Evolutionary conservation across 2,113 vertebrate genomes (phyloP).

Genomic region (Stercorarius parasiticus): DNA sequence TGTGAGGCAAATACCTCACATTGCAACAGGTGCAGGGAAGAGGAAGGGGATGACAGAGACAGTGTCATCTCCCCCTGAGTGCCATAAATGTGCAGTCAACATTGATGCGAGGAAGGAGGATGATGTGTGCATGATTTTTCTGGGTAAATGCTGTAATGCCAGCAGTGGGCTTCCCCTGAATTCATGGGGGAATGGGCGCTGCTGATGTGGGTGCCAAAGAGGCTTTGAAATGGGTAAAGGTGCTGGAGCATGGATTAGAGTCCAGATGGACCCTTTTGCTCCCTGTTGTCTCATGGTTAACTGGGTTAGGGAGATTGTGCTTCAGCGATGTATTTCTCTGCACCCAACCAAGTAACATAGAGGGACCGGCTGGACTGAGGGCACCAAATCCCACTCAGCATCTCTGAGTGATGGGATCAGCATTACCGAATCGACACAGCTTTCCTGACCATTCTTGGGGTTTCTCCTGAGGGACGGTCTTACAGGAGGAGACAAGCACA

Average conservation of each 20-base stretch:
- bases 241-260: neutral
- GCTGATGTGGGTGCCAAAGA: fast-evolving
- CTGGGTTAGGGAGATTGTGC: fast-evolving
- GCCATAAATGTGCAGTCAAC: neutral
- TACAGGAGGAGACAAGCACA: neutral
- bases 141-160: neutral
- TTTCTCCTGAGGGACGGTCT: neutral
- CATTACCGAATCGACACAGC: fast-evolving
- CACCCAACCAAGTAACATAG: fast-evolving
- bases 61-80: fast-evolving
- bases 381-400: neutral
- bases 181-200: fast-evolving
- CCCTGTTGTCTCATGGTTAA: neutral
- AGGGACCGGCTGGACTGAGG: neutral
- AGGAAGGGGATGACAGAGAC: neutral
- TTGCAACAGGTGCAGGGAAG: neutral
- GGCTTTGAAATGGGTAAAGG: neutral
- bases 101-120: fast-evolving
- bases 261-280: neutral
- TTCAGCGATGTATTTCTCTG: neutral
- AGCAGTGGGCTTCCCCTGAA: fast-evolving
- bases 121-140: neutral
- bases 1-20: fast-evolving
- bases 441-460: neutral
- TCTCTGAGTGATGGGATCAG: neutral